These are phyloP conservation scores for Anniella stebbinsi DNA, from an alignment of 2,797 vertebrate genomes.

Conservation along the genomic window DNA sequence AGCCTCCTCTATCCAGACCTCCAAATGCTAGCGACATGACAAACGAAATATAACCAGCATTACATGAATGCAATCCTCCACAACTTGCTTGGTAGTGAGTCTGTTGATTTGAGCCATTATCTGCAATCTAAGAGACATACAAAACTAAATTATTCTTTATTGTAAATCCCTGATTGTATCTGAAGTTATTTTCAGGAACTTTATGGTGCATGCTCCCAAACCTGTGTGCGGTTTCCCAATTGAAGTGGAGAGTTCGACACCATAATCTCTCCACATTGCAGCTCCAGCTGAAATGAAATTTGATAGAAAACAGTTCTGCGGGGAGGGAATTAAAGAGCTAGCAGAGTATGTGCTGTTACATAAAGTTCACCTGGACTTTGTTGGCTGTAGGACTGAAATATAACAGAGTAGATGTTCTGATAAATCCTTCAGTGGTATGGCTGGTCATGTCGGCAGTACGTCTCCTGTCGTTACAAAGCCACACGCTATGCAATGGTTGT, in stretches of 20 bases:
- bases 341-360: constrained; percentile 30
- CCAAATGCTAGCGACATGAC: constrained; percentile 37
- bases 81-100: constrained; percentile 1
- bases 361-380: constrained; percentile 61
- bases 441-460: constrained; percentile 35
- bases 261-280: constrained; percentile 59
- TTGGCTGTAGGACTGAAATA: constrained; percentile 39
- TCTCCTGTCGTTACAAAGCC: constrained; percentile 52
- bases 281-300: constrained; percentile 63
- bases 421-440: constrained; percentile 56
- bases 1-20: constrained; percentile 33
- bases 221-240: constrained; percentile 52
- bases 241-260: constrained; percentile 58
- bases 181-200: constrained; percentile 67
- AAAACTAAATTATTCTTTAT: constrained; percentile 60
- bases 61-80: constrained; percentile 4
- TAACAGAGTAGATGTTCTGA: constrained; percentile 40
- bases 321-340: constrained; percentile 49
- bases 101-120: constrained; percentile 31
- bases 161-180: constrained; percentile 65
- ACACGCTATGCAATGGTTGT: constrained; percentile 40
- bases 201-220: constrained; percentile 60
- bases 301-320: constrained; percentile 56
- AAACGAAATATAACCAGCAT: constrained; percentile 17
- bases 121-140: constrained; percentile 40